Percentiles rank a stretch among this genome's conserved stretches.
Conservation (phyloP, 2,113 vertebrate genomes). For the Archocentrus centrarchus region DNA sequence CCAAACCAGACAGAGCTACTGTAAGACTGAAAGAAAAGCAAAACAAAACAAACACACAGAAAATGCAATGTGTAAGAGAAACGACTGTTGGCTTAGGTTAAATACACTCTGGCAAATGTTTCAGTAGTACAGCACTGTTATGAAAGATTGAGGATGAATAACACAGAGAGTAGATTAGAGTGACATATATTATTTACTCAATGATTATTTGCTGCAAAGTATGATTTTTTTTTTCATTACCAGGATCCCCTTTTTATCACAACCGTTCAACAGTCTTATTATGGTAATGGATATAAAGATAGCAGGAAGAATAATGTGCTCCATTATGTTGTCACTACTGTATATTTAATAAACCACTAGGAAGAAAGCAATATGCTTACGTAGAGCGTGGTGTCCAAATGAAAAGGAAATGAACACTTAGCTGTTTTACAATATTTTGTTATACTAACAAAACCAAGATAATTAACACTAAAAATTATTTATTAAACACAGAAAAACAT, state of each 20-base stretch:
- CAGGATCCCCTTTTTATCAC: constrained; percentile 43
- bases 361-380: background rate
- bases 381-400: background rate
- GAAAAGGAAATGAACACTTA: constrained; percentile 3
- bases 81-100: constrained; percentile 7
- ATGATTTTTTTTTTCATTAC: constrained; percentile 52
- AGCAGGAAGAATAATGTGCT: constrained; percentile 29
- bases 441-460: background rate
- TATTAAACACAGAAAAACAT: background rate
- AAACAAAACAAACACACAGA: background rate
- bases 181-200: constrained; percentile 10
- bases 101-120: constrained; percentile 27
- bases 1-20: constrained; percentile 18
- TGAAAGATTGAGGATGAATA: constrained; percentile 20
- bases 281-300: constrained; percentile 33
- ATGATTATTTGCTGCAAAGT: constrained; percentile 24
- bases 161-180: constrained; percentile 34
- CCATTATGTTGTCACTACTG: constrained; percentile 16
- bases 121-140: background rate
- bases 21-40: background rate
- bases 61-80: constrained; percentile 16
- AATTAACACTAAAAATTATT: background rate
- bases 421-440: background rate
- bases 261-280: constrained; percentile 40
- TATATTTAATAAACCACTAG: constrained; percentile 34